These are phyloP conservation scores for Pelosia muscerda DNA, from an alignment of 2,888 invertebrate genomes.

Conservation along the genomic window DNA sequence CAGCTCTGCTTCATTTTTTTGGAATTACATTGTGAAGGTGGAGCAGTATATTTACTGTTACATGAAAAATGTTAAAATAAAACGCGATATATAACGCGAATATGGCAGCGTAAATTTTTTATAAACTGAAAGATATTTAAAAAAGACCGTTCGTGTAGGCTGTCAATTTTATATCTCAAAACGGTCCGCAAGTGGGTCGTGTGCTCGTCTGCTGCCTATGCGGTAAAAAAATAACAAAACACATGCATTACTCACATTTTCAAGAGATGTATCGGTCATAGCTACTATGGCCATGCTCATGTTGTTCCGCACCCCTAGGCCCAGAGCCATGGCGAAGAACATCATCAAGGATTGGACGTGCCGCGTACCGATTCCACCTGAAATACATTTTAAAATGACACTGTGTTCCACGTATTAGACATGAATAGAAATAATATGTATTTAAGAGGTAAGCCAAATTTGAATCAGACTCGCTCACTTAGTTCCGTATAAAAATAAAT, in stretches of 20 bases:
- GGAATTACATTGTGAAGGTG: too few species aligned
- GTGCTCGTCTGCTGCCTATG: too few species aligned
- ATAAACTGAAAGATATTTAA: too few species aligned
- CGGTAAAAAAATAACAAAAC: background rate
- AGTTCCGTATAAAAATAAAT: background rate
- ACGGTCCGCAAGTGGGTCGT: too few species aligned
- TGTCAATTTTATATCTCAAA: too few species aligned
- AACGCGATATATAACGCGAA: too few species aligned
- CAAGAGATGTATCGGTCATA: conserved; percentile 81
- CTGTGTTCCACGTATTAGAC: background rate
- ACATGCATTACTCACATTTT: conserved; percentile 56
- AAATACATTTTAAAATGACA: conserved; percentile 28
- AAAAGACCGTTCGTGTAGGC: too few species aligned
- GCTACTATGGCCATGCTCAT: conserved; percentile 89
- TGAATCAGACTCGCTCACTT: background rate
- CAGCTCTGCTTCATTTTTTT: too few species aligned
- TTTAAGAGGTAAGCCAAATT: background rate
- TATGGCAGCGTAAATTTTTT: too few species aligned
- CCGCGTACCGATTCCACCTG: conserved; percentile 84
- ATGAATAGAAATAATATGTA: background rate
- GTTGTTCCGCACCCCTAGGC: conserved; percentile 87
- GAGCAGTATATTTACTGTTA: too few species aligned
- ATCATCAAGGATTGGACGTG: conserved; percentile 87
- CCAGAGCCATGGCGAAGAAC: conserved; percentile 84
- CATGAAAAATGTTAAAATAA: too few species aligned